Base-by-base conservation (phyloP, 2,113 vertebrate species). In the Heterotis niloticus region DNA sequence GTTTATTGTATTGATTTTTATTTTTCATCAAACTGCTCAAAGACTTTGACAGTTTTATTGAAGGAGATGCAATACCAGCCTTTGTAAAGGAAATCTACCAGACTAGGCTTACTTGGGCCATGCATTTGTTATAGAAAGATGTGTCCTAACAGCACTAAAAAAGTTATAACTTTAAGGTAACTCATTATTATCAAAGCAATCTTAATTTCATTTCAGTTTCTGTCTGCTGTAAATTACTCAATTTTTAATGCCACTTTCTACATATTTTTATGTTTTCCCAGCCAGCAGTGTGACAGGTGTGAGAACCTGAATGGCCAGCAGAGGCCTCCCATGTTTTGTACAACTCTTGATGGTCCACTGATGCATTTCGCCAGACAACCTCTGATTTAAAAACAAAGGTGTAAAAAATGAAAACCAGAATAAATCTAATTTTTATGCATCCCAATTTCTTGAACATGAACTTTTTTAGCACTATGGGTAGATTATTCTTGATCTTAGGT, bases 291-390 rank as follows among this genome's bases (percentile, higher is more conserved):
- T 60, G 79, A 86, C 82, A 85, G 82, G 83, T 92, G 91, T 91
- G 84, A 91, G 83, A 83, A 90, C 89, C 84, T 81, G 77, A 54
- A 81, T 90, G 88, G 79, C 96, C 97, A 92, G 95, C 91, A 98
- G 96, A 95, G 97, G 96, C 95, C 96, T 98, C 96, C 93, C 94
- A 95, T 94, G 96, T 92, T 94, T 96, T 94, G 91, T 91, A 54
- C 68, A 83, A 83, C 14, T 83, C 78, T 29, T 79, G 73, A 26
- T 54, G 56, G 54, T 73, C 76, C 76, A 65, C 76, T 81, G 64
- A 77, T 76, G 78, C 78, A 80, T 83, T 75, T 73, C 10, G 26
- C 10, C 3, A 10, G 59, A 68, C n/a, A 34, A 76, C 17, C 70
- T 54, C 79, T 51, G 24, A 28, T 68, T 85, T 80, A 16, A 65